Percentiles rank a stretch among this genome's conserved stretches.
Evolutionary conservation across 2,888 invertebrate genomes (phyloP).

Genomic region (Drosophila seclusa): DNA sequence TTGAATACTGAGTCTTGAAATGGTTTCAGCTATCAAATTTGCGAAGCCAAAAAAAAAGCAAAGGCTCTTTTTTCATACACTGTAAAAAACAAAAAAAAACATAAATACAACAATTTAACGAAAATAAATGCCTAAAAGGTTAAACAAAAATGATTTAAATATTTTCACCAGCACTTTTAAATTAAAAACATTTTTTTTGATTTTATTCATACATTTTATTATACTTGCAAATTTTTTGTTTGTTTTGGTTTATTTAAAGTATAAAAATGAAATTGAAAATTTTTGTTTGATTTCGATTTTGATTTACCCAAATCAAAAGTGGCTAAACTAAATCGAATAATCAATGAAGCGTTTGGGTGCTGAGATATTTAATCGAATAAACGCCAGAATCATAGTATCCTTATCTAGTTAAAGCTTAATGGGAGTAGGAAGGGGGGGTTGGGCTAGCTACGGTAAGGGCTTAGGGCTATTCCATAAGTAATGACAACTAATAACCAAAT

Average conservation of each 20-base stretch:
- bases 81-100: background rate
- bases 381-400: background rate
- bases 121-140: background rate
- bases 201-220: background rate
- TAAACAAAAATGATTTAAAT: background rate
- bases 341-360: slow-evolving; percentile 41
- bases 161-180: background rate
- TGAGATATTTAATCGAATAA: slow-evolving; percentile 49
- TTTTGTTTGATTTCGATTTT: background rate
- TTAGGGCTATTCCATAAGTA: slow-evolving; percentile 36
- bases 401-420: background rate
- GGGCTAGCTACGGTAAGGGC: background rate
- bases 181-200: background rate
- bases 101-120: background rate
- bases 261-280: background rate
- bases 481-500: slow-evolving; percentile 55
- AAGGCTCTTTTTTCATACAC: slow-evolving; percentile 18
- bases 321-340: slow-evolving; percentile 20
- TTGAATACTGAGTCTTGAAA: slow-evolving; percentile 11
- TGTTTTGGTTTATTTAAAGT: background rate
- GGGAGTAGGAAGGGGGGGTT: too few relatives aligned
- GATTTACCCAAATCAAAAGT: slow-evolving; percentile 18
- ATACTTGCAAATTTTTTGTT: background rate
- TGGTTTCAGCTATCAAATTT: slow-evolving; percentile 3
- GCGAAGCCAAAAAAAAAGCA: slow-evolving; percentile 4